A percentile compares a stretch with the other conserved stretches of the same genome.
Conservation (phyloP, 2,797 vertebrate genomes). For the Lates japonicus region DNA sequence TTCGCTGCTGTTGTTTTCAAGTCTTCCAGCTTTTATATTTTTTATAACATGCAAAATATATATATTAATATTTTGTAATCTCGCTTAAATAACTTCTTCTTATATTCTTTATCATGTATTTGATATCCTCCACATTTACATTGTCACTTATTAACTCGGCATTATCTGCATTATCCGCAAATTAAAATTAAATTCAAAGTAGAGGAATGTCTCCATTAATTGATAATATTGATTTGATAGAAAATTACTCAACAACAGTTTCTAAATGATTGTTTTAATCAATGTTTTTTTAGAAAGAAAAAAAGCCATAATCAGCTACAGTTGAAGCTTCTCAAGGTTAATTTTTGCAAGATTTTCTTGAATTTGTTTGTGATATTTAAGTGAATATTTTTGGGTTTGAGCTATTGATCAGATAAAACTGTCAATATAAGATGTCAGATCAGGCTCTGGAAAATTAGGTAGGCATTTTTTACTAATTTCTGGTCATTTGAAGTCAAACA, state of each 20-base stretch:
- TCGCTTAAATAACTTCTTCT: neutral
- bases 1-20: neutral
- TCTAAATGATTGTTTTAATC: neutral
- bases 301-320: neutral
- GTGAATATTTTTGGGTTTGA: neutral
- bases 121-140: conserved; percentile 28
- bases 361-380: neutral
- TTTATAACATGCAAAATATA: neutral
- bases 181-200: neutral
- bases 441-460: neutral
- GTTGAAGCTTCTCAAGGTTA: neutral
- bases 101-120: neutral
- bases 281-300: neutral
- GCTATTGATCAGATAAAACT: neutral
- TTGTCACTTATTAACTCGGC: neutral
- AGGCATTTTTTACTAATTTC: neutral
- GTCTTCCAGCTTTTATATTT: neutral
- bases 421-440: neutral
- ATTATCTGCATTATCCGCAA: neutral
- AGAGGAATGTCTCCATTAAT: neutral
- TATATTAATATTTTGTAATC: neutral
- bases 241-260: neutral
- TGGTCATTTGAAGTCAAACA: neutral
- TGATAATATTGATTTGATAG: neutral
- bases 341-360: neutral